These are phyloP conservation scores for Remorina albescens DNA, from an alignment of 2,797 vertebrate genomes.

Conservation along the genomic window DNA sequence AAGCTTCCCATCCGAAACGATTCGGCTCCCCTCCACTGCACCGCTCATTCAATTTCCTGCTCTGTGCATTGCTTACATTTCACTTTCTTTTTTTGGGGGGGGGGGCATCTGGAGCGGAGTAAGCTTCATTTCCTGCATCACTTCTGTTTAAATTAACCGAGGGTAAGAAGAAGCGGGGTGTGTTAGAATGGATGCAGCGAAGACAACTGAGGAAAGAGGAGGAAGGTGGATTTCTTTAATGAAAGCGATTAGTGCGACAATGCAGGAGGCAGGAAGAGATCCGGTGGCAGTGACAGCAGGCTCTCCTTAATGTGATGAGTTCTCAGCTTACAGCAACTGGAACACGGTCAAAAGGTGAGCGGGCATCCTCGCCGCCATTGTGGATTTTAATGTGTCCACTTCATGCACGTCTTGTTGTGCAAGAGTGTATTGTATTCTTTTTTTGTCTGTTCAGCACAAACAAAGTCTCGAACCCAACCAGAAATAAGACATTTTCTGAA, in stretches of 20 bases:
- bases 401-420: not conserved
- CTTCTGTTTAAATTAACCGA: slow-evolving; percentile 45
- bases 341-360: not conserved
- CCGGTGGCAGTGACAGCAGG: slow-evolving; percentile 14
- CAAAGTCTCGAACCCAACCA: slow-evolving; percentile 19
- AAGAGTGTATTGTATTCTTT: slow-evolving; percentile 11
- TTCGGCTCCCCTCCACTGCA: slow-evolving; percentile 8
- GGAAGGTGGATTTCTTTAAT: slow-evolving; percentile 29
- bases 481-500: slow-evolving; percentile 37
- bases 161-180: slow-evolving; percentile 5
- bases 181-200: not conserved
- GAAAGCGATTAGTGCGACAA: slow-evolving; percentile 21
- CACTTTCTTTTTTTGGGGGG: slow-evolving; percentile 31
- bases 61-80: slow-evolving; percentile 49
- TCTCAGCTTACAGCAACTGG: not conserved
- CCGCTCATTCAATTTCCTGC: slow-evolving; percentile 50
- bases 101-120: slow-evolving; percentile 13
- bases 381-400: not conserved
- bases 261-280: slow-evolving; percentile 9
- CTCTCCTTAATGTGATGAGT: slow-evolving; percentile 26
- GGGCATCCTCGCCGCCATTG: not conserved
- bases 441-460: slow-evolving; percentile 40
- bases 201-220: not conserved
- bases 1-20: not conserved
- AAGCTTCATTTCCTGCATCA: slow-evolving; percentile 52